Evolutionary conservation across 2,797 vertebrate genomes (phyloP), one percentile per base, ranked within the genome.

Genomic region (Columba guinea): DNA sequence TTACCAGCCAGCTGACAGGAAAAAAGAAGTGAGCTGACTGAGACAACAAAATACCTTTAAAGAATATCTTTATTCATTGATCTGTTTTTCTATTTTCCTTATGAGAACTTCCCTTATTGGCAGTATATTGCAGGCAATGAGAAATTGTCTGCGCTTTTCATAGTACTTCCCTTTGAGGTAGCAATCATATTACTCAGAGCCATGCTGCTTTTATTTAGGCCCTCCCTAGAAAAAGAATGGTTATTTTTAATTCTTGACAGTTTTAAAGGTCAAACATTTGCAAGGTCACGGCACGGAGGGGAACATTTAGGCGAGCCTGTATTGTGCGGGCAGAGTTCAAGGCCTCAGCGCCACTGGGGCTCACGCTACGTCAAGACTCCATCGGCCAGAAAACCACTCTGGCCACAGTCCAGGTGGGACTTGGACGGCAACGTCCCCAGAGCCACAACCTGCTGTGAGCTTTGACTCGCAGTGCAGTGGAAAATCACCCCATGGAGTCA

Each of bases 1-100:
- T 81, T 59, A 95, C 69, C 83, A 84, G 59, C 39, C 82, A 96
- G 59, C 55, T 73, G 59, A 94, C 62, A 73, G 32, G 17, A n/a
- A 49, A 65, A 87, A 46, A 27, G 30, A 20, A 7, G 41, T 2
- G 0, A 91, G 44, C n/a, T 24, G 30, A 63, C 46, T 18, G 48
- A 84, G 30, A 86, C 51, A 84, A 78, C 68, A 84, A 93, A 90
- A 90, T 55, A 65, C 13, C n/a, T 86, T 88, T 75, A 59, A 63
- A 88, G 34, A 81, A 23, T 51, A 86, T 52, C 86, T 93, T 75
- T 75, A 84, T 69, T 81, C 51, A 64, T 44, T 71, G 41, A 37
- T 81, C 56, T 82, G 13, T 11, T 92, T 62, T 92, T 52, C 34
- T 87, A 0, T 70, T 89, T 78, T 85, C n/a, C 49, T 51, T 79